Evolutionary conservation across 2,888 invertebrate genomes (phyloP), one percentile per base, ranked within the genome.

Genomic region (Ochropleura plecta): DNA sequence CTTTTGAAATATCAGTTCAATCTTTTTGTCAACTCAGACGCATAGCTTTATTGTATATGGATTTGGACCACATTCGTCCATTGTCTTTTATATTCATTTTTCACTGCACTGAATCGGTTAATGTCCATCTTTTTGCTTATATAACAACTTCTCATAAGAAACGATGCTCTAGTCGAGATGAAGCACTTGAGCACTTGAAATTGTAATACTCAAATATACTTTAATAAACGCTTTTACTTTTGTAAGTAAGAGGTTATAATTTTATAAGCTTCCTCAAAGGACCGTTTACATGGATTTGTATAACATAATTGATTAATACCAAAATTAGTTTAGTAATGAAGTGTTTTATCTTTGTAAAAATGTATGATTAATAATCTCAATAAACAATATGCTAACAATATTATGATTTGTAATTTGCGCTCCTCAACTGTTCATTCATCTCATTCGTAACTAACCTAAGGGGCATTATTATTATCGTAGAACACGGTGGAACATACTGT

Each of bases 291-390:
- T 8, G 7, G 18, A 42, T n/a, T 40, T 65, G 30, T 69, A 30
- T 30, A 67, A 12, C 3, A 30, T 63, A 4, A 30, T 14, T 3
- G 18, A 18, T 10, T 42, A 67, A 67, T 57, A 42, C 18, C 20
- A 70, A 70, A 44, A 14, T 44, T 44, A 6, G 44, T 69, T 69
- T 20, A 70, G 18, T 44, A 53, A 30, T 53, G 70, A 70, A 70
- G 44, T 70, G 44, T 53, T 18, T 4, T 51, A 69, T 18, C 7
- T 30, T 30, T 30, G 1, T 30, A 30, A 30, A 6, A 51, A 70
- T 14, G 14, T 44, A 44, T 18, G 7, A 44, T 44, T 8, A 42
- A 18, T 67, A 10, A 68, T 14, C 51, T 67, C 3, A 69, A 69
- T 69, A 69, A 70, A 70, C 18, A 70, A 53, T 16, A n/a, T 51